Evolutionary conservation across 2,113 vertebrate genomes (phyloP), one percentile per base, ranked within the genome.

Genomic region (Solea senegalensis): DNA sequence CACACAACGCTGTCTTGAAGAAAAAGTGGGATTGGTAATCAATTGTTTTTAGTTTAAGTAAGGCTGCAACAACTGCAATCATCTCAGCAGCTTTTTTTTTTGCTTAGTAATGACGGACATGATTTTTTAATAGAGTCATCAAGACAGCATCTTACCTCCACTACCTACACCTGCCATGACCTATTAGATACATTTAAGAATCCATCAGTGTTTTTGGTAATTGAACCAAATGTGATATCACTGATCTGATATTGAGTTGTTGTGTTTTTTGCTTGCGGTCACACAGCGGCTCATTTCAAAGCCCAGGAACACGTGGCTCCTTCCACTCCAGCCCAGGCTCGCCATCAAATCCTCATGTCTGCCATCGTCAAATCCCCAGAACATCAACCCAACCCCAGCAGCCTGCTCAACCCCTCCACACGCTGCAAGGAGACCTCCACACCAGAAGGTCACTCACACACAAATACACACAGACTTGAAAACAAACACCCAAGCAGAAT

Each of bases 281-380:
- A 76, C 45, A 14, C 70, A 99, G 98, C 96, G 44, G 96, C 96
- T 86, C 98, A 98, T 89, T 96, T 98, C 82, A 99, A 99, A 92
- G 95, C 95, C 69, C 91, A 95, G 28, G 98, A 99, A 70, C 97
- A 98, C 57, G 90, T 92, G 41, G 93, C 95, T 69, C 93, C 97
- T 0, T 95, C 97, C 44, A 98, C 97, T 0, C 97, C 98, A 0
- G 97, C 96, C 69, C 95, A 96, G 8, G 96, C 97, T 69, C 94
- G 97, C 77, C 97, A 99, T 91, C 97, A 99, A 91, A 98, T 99
- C 74, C 95, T 98, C 88, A 98, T 99, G 97, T 97, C 97, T 5
- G 97, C 97, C 81, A 95, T 99, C 12, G 97, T 99, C 55, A 96
- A 97, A 81, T 98, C 97, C 0, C 98, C 98, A 0, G 98, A 98